Base-by-base conservation (phyloP, 1,140 invertebrate species). In the Magallana ariakensis region DNA sequence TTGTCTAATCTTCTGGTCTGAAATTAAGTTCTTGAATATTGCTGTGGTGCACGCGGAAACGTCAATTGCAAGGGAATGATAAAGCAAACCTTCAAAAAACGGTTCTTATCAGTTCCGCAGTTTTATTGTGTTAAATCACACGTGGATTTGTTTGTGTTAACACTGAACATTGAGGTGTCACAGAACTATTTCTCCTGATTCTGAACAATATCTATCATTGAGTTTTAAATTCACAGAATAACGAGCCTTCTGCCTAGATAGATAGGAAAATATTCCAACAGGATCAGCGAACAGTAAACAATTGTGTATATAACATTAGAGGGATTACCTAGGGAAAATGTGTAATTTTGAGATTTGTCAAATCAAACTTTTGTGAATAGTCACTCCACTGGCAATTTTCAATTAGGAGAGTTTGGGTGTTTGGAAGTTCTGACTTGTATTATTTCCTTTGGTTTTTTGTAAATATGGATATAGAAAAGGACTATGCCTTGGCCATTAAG, bases 401-500 rank as follows among this genome's bases (percentile, higher is more conserved):
- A 75, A 13, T 75, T 75, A 33, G 66, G 66, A 75, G 66, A 60
- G n/a, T 26, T 75, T 46, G 11, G 7, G 7, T 13, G 33, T 7
- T 75, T 75, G 66, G 11, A 75, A 75, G 1, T n/a, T 62, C 16
- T 62, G 16, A 15, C 15, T 62, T 75, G 66, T 26, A 11, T 75
- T 26, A 75, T 26, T 26, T 33, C 22, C 8, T 46, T 46, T 8
- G 15, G 22, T 13, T 26, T 75, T 26, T 33, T 75, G 22, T 22
- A 75, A 75, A 75, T 26, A 75, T 75, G 66, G 66, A 75, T 75
- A 9, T 33, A 22, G 66, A 75, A 8, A 75, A 26, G 66, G 66
- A 75, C 66, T 75, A 75, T 26, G 66, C 66, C 33, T 26, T 75
- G 66, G 66, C 66, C 22, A 75, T 75, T 26, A 75, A 75, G 66